A percentile compares a stretch with the other conserved stretches of the same genome.
Conservation (phyloP, 35 echinoderm and acorn worm genomes). For the Amphiura filiformis region DNA sequence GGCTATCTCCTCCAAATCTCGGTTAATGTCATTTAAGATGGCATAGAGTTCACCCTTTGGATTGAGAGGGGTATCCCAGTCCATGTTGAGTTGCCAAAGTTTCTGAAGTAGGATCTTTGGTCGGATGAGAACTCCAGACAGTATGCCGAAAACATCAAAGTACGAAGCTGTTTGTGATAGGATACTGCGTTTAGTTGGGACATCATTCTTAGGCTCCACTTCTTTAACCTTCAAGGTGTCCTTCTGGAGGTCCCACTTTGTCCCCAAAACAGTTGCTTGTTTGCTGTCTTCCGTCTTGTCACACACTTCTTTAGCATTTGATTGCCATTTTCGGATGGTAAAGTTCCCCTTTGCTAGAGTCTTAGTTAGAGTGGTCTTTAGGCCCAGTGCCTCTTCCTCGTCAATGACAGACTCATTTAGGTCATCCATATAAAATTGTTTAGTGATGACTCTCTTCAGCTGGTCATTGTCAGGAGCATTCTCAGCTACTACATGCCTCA, state of each 20-base stretch:
- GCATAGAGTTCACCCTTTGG: conserved; percentile 25
- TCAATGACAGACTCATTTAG: conserved; percentile 41
- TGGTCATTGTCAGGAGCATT: conserved; percentile 36
- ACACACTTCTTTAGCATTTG: conserved; percentile 30
- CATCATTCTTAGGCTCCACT: conserved; percentile 1
- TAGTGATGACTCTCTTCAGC: conserved; percentile 33
- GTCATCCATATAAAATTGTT: conserved; percentile 63
- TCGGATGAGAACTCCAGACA: conserved; percentile 56
- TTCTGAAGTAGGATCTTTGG: conserved; percentile 63
- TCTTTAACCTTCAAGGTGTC: conserved; percentile 53
- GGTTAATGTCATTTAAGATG: conserved; percentile 29
- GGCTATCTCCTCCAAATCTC: conserved; percentile 33
- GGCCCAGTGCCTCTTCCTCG: conserved; percentile 25
- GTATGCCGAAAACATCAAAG: conserved; percentile 65
- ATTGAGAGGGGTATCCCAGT: conserved; percentile 58
- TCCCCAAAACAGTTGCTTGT: conserved; percentile 25
- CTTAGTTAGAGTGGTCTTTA: conserved; percentile 59
- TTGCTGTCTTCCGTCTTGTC: conserved; percentile 40
- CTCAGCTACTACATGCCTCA: conserved; percentile 50
- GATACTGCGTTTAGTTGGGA: conserved; percentile 40
- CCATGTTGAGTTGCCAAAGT: conserved; percentile 55
- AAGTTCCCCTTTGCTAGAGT: conserved; percentile 38
- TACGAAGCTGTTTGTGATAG: conserved; percentile 51
- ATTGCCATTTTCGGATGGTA: conserved; percentile 42
- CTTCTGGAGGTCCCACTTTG: conserved; percentile 49